phyloP scores from a whole-genome alignment of 92 coral and sea anemone species.

The Pocillopora meandrina region DNA sequence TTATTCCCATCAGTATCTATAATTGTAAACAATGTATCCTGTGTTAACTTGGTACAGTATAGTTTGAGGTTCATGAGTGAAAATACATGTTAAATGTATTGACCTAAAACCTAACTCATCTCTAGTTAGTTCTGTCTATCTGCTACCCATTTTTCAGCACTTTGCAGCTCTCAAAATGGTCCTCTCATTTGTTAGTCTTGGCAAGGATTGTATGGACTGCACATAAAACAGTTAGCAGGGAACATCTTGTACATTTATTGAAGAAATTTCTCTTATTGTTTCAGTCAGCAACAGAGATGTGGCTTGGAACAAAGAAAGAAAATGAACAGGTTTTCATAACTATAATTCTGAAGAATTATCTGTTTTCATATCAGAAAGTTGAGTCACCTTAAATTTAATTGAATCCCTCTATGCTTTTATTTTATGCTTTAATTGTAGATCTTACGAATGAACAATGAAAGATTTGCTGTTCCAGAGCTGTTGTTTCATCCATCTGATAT shows the following conservation, averaged over 20 bases:
- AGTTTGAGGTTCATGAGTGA: too few species aligned
- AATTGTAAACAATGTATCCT: too few species aligned
- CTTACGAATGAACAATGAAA: slow-evolving; percentile 89
- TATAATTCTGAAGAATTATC: background rate
- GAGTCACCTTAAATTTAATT: background rate
- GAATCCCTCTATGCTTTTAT: background rate
- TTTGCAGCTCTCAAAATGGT: too few species aligned
- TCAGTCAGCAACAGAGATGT: slow-evolving; percentile 91
- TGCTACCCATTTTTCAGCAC: too few species aligned
- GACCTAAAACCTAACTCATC: too few species aligned
- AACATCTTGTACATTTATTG: background rate
- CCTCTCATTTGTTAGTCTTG: too few species aligned
- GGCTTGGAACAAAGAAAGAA: slow-evolving; percentile 82
- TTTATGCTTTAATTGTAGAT: slow-evolving; percentile 48
- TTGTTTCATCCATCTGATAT: slow-evolving; percentile 97
- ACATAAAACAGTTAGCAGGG: background rate
- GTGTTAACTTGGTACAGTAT: too few species aligned
- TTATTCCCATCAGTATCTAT: too few species aligned
- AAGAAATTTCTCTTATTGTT: background rate
- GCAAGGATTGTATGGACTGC: background rate
- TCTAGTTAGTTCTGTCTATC: too few species aligned
- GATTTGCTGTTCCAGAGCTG: slow-evolving; percentile 96
- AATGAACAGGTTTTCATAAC: slow-evolving; percentile 83
- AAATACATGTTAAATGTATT: too few species aligned
- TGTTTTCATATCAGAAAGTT: background rate